Percentiles rank a stretch among this genome's conserved stretches.
Conservation (phyloP, 2,888 invertebrate species). For the Phasia obesa region DNA sequence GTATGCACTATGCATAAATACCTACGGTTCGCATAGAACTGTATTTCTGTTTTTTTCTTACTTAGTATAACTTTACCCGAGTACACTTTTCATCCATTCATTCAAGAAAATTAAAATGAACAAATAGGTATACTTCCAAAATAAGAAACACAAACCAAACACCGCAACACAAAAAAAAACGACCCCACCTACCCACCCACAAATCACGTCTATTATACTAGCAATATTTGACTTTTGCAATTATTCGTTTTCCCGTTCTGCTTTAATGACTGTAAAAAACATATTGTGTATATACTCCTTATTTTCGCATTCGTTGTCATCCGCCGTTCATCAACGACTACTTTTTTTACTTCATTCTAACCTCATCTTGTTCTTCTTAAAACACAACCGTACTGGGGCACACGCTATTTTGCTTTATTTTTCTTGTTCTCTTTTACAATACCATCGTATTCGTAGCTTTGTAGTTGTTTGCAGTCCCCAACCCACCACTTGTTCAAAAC, state of each 20-base stretch:
- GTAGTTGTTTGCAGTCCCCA: conserved; percentile 49
- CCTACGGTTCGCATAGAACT: no score
- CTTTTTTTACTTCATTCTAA: conserved; percentile 47
- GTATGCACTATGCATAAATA: background rate
- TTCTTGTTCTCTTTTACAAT: conserved; percentile 29
- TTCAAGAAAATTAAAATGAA: conserved; percentile 68
- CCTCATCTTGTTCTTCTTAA: conserved; percentile 44
- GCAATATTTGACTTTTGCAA: conserved; percentile 35
- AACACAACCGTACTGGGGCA: conserved; percentile 49
- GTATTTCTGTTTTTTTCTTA: conserved; percentile 5
- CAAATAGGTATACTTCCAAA: conserved; percentile 49
- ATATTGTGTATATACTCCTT: background rate
- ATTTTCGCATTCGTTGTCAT: conserved; percentile 47
- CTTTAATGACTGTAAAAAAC: background rate
- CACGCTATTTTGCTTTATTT: conserved; percentile 50
- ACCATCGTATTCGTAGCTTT: conserved; percentile 42
- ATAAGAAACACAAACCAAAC: conserved; percentile 34
- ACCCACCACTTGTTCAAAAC: conserved; percentile 48
- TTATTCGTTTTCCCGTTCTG: conserved; percentile 11
- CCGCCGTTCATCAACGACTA: conserved; percentile 9
- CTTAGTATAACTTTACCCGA: conserved; percentile 45
- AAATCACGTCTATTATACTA: conserved; percentile 12
- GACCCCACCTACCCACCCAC: conserved; percentile 47
- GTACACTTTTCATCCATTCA: conserved; percentile 64
- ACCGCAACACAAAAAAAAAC: conserved; percentile 22